A percentile compares a stretch with the other conserved stretches of the same genome.
phyloP scores from a whole-genome alignment of 53 echinoderm and acorn worm species.

The Actinopyga echinites region DNA sequence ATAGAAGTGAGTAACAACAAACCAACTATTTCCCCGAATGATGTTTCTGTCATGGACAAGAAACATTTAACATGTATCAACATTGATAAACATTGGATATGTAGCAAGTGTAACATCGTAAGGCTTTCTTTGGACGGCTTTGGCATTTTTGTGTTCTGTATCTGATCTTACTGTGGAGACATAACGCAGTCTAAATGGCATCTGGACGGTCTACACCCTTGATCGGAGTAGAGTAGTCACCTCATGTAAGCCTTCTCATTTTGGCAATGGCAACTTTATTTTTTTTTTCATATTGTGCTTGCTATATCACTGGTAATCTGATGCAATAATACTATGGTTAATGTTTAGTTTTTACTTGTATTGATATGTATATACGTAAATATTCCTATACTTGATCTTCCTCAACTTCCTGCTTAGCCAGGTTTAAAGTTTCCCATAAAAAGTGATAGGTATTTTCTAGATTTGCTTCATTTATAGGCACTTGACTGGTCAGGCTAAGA shows the following conservation, averaged over 20 bases:
- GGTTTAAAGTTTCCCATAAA: no score
- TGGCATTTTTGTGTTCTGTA: conserved; percentile 90
- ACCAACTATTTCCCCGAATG: conserved; percentile 54
- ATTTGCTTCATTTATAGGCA: no score
- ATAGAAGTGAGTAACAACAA: conserved; percentile 90
- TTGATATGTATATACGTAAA: no score
- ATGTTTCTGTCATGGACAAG: conserved; percentile 73
- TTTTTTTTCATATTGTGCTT: no score
- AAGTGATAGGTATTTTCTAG: no score
- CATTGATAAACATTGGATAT: conserved; percentile 68
- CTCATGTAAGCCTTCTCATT: conserved; percentile 73
- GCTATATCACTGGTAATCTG: no score
- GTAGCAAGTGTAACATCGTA: conserved; percentile 72
- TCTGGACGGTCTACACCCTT: conserved; percentile 68
- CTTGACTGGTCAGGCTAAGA: no score
- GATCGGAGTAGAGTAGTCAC: conserved; percentile 66
- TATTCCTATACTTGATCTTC: no score
- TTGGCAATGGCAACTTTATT: conserved; percentile 69
- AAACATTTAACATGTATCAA: conserved; percentile 92
- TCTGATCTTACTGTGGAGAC: conserved; percentile 85
- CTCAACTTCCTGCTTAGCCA: no score
- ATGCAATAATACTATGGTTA: no score
- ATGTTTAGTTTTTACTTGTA: no score
- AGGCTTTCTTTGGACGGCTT: conserved; percentile 92
- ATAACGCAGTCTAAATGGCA: conserved; percentile 66